Base-by-base conservation (phyloP, 1,140 invertebrate genomes). In the Triops longicaudatus region DNA sequence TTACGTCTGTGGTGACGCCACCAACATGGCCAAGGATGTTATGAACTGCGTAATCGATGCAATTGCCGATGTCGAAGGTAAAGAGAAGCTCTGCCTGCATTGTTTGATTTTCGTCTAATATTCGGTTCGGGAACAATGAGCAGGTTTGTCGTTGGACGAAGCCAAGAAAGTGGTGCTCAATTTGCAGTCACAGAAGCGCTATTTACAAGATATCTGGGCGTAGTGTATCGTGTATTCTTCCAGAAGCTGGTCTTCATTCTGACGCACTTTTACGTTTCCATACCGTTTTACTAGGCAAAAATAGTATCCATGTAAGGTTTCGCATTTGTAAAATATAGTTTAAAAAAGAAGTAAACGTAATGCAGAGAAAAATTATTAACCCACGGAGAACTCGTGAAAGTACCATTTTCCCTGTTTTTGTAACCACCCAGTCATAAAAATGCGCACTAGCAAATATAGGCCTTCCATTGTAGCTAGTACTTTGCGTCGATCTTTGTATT, bases 1-100 rank as follows among this genome's bases (percentile, higher is more conserved):
- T n/a, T 94, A 88, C 83, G 84, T 95, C 5, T 93, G 93, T 84
- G 92, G 92, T 12, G 92, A 93, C 85, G 87, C 89, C 17, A 90
- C 89, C 78, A 87, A 87, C 77, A 92, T 95, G 87, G 88, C 89
- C 0, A 88, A 88, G 79, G 87, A 90, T 82, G 89, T 95, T 1
- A 86, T 86, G 77, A 85, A 88, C 26, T 83, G 86, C 1, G 83
- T 95, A 5, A 80, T 84, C n/a, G 79, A 86, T 26, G 86, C 88
- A 79, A 81, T 93, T 31, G 81, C 85, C 42, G 82, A 85, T 79
- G 78, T 84, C 78, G 81, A 84, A 77, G 78, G 84, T 26, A 82
- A 83, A 31, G 22, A 37, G 2, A n/a, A 63, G 50, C 2, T n/a
- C 14, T n/a, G 50, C 6, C 10, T 63, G 5, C 10, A 10, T 12